phyloP scores from a whole-genome alignment of 2,113 vertebrate species.

The Gnathonemus longibarbis region DNA sequence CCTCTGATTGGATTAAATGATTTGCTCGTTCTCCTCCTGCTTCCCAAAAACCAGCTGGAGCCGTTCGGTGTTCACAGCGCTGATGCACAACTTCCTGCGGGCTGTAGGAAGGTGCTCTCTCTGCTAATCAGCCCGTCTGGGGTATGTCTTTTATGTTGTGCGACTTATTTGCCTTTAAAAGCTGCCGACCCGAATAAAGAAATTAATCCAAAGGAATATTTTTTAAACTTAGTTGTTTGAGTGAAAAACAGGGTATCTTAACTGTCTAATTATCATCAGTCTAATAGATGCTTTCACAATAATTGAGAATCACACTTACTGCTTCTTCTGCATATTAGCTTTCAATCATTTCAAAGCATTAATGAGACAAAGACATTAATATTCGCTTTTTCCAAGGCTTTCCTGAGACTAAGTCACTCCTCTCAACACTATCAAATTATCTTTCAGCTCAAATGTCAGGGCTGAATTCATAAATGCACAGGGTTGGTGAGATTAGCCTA shows the following conservation, averaged over 20 bases:
- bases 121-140: rapidly evolving
- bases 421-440: neutral
- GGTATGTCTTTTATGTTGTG: neutral
- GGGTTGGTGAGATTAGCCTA: neutral
- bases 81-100: constrained; percentile 27
- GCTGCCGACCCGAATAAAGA: neutral
- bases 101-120: constrained; percentile 23
- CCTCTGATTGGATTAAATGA: constrained; percentile 62
- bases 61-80: constrained; percentile 45
- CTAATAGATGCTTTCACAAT: neutral
- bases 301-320: neutral
- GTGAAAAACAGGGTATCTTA: neutral
- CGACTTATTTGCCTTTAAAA: neutral
- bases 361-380: neutral
- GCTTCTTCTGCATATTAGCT: neutral
- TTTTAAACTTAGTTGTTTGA: neutral
- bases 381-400: neutral
- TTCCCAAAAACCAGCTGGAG: constrained; percentile 46
- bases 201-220: neutral
- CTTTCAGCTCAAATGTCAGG: constrained; percentile 2
- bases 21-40: constrained; percentile 43
- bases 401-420: neutral
- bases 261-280: neutral
- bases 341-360: neutral
- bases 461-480: constrained; percentile 2